phyloP scores from a whole-genome alignment of 2,888 invertebrate genomes.

The Ochropleura plecta region DNA sequence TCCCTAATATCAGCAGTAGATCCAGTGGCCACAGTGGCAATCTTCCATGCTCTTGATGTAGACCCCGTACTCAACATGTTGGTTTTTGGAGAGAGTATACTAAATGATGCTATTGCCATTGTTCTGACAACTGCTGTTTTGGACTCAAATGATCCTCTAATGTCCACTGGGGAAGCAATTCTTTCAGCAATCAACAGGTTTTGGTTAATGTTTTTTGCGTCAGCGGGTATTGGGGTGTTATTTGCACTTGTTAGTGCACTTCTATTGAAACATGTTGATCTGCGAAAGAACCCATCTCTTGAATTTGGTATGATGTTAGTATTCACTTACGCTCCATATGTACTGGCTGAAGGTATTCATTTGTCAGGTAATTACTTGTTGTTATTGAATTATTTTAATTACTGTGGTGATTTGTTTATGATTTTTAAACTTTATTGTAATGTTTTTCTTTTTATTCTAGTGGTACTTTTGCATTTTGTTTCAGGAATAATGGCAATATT shows the following conservation, averaged over 20 bases:
- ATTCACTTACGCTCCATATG: conserved; percentile 99
- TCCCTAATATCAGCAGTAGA: conserved; percentile 99
- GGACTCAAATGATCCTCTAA: conserved; percentile 91
- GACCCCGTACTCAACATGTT: conserved; percentile 99
- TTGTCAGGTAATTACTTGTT: conserved; percentile 93
- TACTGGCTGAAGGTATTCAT: conserved; percentile 98
- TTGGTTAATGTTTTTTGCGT: conserved; percentile 99
- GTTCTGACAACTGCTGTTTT: conserved; percentile 97
- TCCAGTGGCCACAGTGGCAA: conserved; percentile 99
- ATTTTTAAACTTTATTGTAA: not conserved
- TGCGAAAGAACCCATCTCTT: conserved; percentile 98
- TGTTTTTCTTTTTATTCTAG: not conserved
- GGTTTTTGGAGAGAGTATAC: conserved; percentile 98
- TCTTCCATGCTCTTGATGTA: conserved; percentile 99
- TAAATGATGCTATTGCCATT: conserved; percentile 99
- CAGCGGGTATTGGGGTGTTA: conserved; percentile 98
- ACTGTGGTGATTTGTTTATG: not conserved
- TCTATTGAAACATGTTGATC: conserved; percentile 98
- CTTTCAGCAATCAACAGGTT: conserved; percentile 97
- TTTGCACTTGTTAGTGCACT: conserved; percentile 98
- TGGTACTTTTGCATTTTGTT: conserved; percentile 66
- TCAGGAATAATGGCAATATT: conserved; percentile 99
- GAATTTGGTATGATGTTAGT: conserved; percentile 99
- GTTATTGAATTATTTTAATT: conserved; percentile 2
- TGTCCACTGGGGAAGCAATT: conserved; percentile 95